Conservation (phyloP, 2,113 vertebrate genomes). For the Actinemys pallida region DNA sequence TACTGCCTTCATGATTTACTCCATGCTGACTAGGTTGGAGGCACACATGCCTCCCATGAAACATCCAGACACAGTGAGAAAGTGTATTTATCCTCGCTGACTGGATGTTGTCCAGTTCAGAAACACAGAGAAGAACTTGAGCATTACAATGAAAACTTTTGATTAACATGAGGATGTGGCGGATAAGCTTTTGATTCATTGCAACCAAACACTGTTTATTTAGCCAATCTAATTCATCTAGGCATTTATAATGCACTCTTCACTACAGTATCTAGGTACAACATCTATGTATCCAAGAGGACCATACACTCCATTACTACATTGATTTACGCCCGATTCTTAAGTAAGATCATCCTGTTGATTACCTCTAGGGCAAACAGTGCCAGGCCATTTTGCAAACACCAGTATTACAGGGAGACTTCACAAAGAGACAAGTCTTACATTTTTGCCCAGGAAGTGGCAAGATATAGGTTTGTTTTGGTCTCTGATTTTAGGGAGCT, state of each 20-base stretch:
- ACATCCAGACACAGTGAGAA: background rate
- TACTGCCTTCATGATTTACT: background rate
- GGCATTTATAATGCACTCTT: conserved; percentile 6
- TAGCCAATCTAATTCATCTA: background rate
- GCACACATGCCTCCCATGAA: rapidly evolving
- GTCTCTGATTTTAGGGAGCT: background rate
- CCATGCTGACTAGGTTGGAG: background rate
- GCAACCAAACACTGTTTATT: background rate
- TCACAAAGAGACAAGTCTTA: background rate
- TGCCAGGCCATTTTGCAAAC: conserved; percentile 30
- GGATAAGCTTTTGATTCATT: background rate
- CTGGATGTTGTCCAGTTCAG: background rate
- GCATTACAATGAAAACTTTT: rapidly evolving
- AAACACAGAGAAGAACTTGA: background rate
- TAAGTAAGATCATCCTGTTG: background rate
- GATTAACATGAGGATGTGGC: rapidly evolving
- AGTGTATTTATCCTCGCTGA: background rate
- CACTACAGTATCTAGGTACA: background rate
- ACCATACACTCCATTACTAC: background rate
- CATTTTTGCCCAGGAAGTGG: background rate
- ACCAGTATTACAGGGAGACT: background rate
- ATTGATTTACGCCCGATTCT: conserved; percentile 37
- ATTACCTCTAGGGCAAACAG: conserved; percentile 27
- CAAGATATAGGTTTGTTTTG: conserved; percentile 3
- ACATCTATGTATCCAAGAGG: background rate